Evolutionary conservation across 2,888 invertebrate genomes (phyloP).

Genomic region (Caenorhabditis becei): DNA sequence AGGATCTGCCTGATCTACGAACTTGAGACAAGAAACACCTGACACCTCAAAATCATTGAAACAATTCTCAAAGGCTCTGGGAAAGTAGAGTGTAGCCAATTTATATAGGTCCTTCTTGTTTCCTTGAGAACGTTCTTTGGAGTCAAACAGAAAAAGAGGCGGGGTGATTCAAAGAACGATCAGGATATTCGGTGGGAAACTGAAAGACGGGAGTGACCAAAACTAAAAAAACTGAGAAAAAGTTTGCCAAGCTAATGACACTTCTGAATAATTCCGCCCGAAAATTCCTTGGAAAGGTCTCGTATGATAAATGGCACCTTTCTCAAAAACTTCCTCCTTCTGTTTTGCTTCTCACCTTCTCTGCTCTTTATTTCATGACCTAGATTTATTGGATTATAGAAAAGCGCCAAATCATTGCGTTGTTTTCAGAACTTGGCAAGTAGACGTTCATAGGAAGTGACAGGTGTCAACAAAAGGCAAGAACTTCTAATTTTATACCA

Average conservation of each 20-base stretch:
- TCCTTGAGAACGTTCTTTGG: conserved; percentile 45
- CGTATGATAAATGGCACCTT: neutral
- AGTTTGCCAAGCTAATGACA: too few species aligned
- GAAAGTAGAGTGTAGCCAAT: conserved; percentile 9
- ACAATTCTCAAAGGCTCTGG: too few species aligned
- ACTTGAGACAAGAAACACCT: too few species aligned
- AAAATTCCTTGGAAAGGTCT: too few species aligned
- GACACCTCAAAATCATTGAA: too few species aligned
- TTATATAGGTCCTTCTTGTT: neutral
- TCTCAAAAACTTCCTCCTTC: neutral
- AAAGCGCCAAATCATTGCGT: too few species aligned
- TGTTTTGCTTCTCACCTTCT: neutral
- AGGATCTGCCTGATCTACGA: too few species aligned
- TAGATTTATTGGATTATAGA: too few species aligned
- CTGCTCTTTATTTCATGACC: neutral
- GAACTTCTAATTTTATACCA: too few species aligned
- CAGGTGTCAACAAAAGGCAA: too few species aligned
- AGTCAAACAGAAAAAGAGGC: conserved; percentile 39
- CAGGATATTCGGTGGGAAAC: neutral
- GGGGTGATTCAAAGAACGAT: conserved; percentile 42
- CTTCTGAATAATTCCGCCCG: neutral
- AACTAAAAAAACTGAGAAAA: neutral
- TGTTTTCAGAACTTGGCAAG: too few species aligned
- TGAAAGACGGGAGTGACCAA: neutral
- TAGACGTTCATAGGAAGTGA: too few species aligned